These are phyloP conservation scores for Hyalella azteca DNA, from an alignment of 2,888 invertebrate genomes.

Conservation along the genomic window DNA sequence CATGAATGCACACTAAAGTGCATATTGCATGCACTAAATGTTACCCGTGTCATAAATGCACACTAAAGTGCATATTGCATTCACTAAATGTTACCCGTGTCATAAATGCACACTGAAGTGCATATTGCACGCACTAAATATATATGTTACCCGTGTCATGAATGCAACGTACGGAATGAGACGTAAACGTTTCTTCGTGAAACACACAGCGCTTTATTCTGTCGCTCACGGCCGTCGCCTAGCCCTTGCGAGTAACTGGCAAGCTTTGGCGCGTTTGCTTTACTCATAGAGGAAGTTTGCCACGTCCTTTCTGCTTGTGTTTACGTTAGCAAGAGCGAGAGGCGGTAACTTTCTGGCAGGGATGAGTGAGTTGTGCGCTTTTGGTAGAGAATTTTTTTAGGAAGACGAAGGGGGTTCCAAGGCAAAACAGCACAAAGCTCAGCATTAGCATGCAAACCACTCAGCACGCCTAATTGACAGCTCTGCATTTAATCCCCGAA, in stretches of 20 bases:
- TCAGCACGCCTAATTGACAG: slow-evolving; percentile 33
- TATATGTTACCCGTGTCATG: too few species aligned
- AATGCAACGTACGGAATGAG: too few species aligned
- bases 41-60: too few species aligned
- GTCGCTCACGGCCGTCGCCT: too few species aligned
- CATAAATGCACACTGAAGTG: too few species aligned
- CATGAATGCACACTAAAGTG: too few species aligned
- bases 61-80: too few species aligned
- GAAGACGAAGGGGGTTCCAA: not conserved
- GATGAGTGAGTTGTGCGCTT: slow-evolving; percentile 30
- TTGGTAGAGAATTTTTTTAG: not conserved
- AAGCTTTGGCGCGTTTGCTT: slow-evolving; percentile 18
- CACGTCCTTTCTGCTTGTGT: slow-evolving; percentile 8
- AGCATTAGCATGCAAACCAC: slow-evolving; percentile 36
- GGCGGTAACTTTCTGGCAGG: slow-evolving; percentile 21
- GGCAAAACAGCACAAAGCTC: slow-evolving; percentile 30
- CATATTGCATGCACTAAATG: too few species aligned
- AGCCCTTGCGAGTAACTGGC: slow-evolving; percentile 8
- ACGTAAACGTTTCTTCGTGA: too few species aligned
- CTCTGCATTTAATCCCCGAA: slow-evolving; percentile 28
- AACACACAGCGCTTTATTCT: too few species aligned
- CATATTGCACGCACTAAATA: too few species aligned
- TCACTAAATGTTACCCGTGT: too few species aligned
- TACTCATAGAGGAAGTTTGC: slow-evolving; percentile 28
- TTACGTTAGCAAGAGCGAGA: slow-evolving; percentile 26